phyloP scores from a whole-genome alignment of 1,140 invertebrate species.

The Caerostris darwini region DNA sequence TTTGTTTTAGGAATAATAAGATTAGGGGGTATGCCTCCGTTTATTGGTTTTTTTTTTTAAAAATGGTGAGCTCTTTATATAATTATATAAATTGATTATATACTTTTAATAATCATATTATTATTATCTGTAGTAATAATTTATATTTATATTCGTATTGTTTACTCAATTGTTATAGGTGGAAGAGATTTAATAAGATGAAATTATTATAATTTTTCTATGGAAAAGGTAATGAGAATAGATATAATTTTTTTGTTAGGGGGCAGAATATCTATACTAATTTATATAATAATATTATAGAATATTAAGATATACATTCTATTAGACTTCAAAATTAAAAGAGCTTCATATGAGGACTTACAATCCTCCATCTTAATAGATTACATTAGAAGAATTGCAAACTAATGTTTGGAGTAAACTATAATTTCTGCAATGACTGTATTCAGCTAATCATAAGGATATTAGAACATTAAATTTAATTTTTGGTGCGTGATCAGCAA shows the following conservation, averaged over 20 bases:
- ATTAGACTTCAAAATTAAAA: not conserved
- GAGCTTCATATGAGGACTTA: not conserved
- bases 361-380: not conserved
- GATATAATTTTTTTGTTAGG: not conserved
- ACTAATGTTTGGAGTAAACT: not conserved
- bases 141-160: slow-evolving; percentile 50
- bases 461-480: slow-evolving; percentile 89
- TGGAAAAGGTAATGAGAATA: no score
- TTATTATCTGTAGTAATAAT: slow-evolving; percentile 23
- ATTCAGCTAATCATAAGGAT: slow-evolving; percentile 89
- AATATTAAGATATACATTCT: not conserved
- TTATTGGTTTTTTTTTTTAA: slow-evolving; percentile 29
- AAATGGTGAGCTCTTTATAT: slow-evolving; percentile 14
- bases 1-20: not conserved
- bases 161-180: not conserved
- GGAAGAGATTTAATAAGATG: not conserved
- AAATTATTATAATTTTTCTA: no score
- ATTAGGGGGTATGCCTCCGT: not conserved
- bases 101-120: not conserved
- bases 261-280: not conserved
- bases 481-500: slow-evolving; percentile 86
- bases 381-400: slow-evolving; percentile 32
- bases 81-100: slow-evolving; percentile 1
- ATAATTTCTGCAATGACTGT: slow-evolving; percentile 82
- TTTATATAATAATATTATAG: not conserved